phyloP scores from a whole-genome alignment of 2,113 vertebrate species.

The Perca schrenkii region DNA sequence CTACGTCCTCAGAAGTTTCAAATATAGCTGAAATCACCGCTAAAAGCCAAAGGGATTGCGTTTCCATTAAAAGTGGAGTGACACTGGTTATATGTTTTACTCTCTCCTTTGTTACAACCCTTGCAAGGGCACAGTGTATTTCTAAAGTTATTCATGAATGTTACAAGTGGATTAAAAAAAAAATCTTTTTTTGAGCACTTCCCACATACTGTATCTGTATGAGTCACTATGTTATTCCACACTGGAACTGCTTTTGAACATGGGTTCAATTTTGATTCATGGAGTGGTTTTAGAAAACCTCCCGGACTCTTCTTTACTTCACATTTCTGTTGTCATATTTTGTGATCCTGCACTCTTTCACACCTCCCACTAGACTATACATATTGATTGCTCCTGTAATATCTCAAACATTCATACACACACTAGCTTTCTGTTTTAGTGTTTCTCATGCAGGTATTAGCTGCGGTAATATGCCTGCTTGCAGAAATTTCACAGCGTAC shows the following conservation, averaged over 20 bases:
- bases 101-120: conserved; percentile 27
- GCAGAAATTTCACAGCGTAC: conserved; percentile 39
- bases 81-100: conserved; percentile 57
- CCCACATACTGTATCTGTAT: conserved; percentile 33
- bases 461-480: conserved; percentile 34
- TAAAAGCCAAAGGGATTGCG: conserved; percentile 64
- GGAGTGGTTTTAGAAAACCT: conserved; percentile 23
- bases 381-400: neutral
- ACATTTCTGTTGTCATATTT: conserved; percentile 27
- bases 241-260: conserved; percentile 16
- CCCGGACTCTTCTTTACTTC: conserved; percentile 11
- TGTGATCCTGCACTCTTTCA: conserved; percentile 28
- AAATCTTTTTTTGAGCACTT: conserved; percentile 27
- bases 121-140: conserved; percentile 49
- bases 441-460: conserved; percentile 20
- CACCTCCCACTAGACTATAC: conserved; percentile 3
- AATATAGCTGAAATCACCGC: conserved; percentile 63
- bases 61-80: conserved; percentile 63
- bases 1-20: conserved; percentile 54
- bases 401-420: conserved; percentile 1
- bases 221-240: conserved; percentile 45
- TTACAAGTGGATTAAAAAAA: conserved; percentile 44
- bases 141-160: conserved; percentile 40
- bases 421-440: neutral
- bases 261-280: conserved; percentile 22